Conservation (phyloP, 1,140 invertebrate genomes). For the Octopus bimaculoides region DNA sequence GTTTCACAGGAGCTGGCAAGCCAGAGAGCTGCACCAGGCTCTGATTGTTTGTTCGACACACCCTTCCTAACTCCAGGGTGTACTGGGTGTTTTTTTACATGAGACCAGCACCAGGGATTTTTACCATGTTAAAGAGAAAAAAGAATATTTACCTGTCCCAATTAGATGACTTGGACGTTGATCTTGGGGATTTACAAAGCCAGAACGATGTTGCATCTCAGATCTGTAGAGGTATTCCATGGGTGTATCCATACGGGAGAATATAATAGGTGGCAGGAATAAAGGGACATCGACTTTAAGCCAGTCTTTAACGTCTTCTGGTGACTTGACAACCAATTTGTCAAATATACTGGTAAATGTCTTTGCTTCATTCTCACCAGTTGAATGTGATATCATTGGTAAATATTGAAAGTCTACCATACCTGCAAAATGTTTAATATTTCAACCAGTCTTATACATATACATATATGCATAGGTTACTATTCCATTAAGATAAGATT, state of each 20-base stretch:
- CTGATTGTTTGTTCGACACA: too few relatives aligned
- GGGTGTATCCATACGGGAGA: slow-evolving; percentile 73
- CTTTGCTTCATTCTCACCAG: slow-evolving; percentile 62
- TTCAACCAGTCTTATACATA: background rate
- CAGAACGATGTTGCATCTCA: slow-evolving; percentile 41
- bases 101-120: background rate
- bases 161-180: slow-evolving; percentile 23
- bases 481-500: too few relatives aligned
- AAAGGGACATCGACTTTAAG: slow-evolving; percentile 62
- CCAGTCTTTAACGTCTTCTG: slow-evolving; percentile 41
- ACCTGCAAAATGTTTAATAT: slow-evolving; percentile 58
- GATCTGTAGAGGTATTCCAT: slow-evolving; percentile 57
- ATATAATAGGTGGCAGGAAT: slow-evolving; percentile 74
- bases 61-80: too few relatives aligned
- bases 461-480: background rate
- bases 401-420: slow-evolving; percentile 89
- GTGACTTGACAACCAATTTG: slow-evolving; percentile 32
- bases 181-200: slow-evolving; percentile 22
- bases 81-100: too few relatives aligned
- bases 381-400: slow-evolving; percentile 63
- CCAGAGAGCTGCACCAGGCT: too few relatives aligned
- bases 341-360: slow-evolving; percentile 68
- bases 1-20: too few relatives aligned
- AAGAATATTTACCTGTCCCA: slow-evolving; percentile 17
- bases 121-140: background rate